A percentile compares a stretch with the other conserved stretches of the same genome.
phyloP scores from a whole-genome alignment of 2,888 invertebrate species.

The Chalcosyrphus nemorum region DNA sequence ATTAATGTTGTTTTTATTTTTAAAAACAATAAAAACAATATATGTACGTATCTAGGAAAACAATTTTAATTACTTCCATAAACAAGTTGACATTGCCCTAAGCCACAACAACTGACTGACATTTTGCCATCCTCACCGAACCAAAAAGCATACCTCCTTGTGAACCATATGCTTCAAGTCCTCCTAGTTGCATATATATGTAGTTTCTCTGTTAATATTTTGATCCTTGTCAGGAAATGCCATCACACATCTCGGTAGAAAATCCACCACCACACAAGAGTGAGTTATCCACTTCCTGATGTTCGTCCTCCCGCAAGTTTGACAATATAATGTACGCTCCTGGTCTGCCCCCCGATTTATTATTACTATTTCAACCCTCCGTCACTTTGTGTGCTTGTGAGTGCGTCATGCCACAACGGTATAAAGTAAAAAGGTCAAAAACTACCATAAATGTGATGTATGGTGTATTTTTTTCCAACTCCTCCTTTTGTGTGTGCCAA shows the following conservation, averaged over 20 bases:
- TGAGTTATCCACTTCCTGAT: constrained; percentile 22
- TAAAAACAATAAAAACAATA: background rate
- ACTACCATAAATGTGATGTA: constrained; percentile 56
- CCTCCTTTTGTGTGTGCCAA: constrained; percentile 57
- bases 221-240: constrained; percentile 53
- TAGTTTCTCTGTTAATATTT: constrained; percentile 20
- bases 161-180: constrained; percentile 43
- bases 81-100: constrained; percentile 53
- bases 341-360: background rate
- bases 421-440: constrained; percentile 61
- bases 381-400: background rate
- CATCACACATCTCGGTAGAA: constrained; percentile 48
- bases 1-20: background rate
- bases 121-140: constrained; percentile 7
- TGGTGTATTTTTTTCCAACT: constrained; percentile 38
- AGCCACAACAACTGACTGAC: constrained; percentile 17
- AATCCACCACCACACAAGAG: constrained; percentile 18
- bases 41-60: background rate
- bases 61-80: constrained; percentile 58
- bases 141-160: background rate
- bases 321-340: constrained; percentile 61
- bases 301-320: constrained; percentile 58
- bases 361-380: constrained; percentile 21
- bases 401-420: constrained; percentile 18
- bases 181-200: background rate